A percentile compares a stretch with the other conserved stretches of the same genome.
phyloP scores from a whole-genome alignment of 2,113 vertebrate species.

The Bettongia penicillata region DNA sequence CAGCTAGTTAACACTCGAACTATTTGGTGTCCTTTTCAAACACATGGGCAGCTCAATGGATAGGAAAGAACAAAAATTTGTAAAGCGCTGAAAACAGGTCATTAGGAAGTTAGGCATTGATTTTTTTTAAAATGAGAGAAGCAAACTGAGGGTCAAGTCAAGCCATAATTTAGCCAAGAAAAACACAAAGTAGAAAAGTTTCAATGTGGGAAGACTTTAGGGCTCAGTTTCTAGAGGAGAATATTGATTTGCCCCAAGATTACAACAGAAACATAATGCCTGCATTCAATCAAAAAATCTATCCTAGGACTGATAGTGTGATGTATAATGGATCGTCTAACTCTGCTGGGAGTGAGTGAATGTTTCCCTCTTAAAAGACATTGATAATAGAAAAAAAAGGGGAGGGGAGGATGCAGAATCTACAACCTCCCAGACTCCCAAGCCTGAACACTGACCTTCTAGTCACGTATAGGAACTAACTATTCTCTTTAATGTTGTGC shows the following conservation, averaged over 20 bases:
- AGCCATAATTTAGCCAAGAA: conserved; percentile 11
- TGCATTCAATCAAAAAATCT: not conserved
- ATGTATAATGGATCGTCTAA: not conserved
- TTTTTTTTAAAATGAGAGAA: not conserved
- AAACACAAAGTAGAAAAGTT: not conserved
- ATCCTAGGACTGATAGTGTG: not conserved
- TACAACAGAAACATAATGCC: not conserved
- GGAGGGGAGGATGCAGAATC: not conserved
- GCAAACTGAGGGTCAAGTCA: conserved; percentile 5
- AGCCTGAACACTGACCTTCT: not conserved
- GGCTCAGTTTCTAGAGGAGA: not conserved
- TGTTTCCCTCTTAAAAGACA: not conserved
- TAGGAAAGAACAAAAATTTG: not conserved
- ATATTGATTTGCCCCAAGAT: not conserved
- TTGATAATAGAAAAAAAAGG: not conserved
- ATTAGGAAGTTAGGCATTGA: not conserved
- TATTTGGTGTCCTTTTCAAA: not conserved
- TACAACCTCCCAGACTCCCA: not conserved
- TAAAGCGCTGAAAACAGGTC: not conserved
- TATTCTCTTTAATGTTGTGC: not conserved
- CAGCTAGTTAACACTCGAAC: not conserved
- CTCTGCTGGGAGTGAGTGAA: not conserved
- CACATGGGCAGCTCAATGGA: not conserved
- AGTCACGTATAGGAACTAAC: not conserved
- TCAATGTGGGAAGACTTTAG: not conserved